Base-by-base conservation (phyloP, 2,888 invertebrate genomes). In the Theretra japonica region DNA sequence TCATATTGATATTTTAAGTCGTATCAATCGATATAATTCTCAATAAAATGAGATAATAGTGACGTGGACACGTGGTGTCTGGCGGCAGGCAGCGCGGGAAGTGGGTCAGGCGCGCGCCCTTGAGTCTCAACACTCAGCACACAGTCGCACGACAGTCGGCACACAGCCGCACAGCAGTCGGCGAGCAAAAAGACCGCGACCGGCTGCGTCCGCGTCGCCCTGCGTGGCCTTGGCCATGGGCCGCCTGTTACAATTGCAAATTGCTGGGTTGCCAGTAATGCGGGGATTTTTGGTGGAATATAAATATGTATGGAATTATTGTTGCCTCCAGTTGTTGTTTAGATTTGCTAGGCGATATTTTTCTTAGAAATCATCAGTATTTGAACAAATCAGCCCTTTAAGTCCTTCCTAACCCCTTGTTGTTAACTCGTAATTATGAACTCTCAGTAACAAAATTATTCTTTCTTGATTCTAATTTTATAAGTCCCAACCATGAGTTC, bases 11-110 rank as follows among this genome's bases (percentile, higher is more conserved):
- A 53, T 25, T 53, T n/a, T 19, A 15, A 68, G 28, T 53, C n/a
- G 15, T 17, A 48, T 53, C 6, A n/a, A 69, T 56, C 68, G 19
- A 21, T 48, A 1, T 15, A 65, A 69, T 53, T 53, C n/a, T 11
- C 59, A 56, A 53, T 48, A 68, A 28, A 28, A n/a, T 53, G 30
- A 50, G 56, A 56, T 53, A 30, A 25, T 69, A n/a, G 59, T 25
- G 53, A 53, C 15, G 11, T 21, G 58, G 75, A 76, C 84, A 85
- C 89, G 88, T 86, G 88, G 83, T 77, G 78, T 73, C 78, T 73
- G 79, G 76, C 73, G 82, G 85, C 82, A 88, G 88, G 85, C 88
- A 87, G 80, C 84, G 77, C 83, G 82, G 87, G 86, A 88, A 90
- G 86, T 90, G 89, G 89, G 90, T 88, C 89, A 86, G 82, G 19